Evolutionary conservation across 2,113 vertebrate genomes (phyloP).

Genomic region (Erythrolamprus reginae): DNA sequence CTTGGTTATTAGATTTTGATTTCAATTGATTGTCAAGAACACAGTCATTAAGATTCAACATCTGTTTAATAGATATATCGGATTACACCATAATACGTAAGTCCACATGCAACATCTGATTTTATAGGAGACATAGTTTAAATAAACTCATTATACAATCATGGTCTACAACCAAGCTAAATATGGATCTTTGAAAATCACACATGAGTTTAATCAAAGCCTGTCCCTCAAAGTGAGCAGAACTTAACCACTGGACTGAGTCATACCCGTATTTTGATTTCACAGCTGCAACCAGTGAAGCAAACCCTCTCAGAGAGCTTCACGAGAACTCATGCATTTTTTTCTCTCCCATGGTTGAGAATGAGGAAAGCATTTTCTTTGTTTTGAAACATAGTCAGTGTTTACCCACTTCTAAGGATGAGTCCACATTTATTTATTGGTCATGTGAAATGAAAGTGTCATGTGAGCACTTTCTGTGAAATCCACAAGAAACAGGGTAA

Average conservation of each 20-base stretch:
- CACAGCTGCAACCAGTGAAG: constrained; percentile 62
- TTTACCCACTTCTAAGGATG: constrained; percentile 46
- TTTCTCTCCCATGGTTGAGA: constrained; percentile 47
- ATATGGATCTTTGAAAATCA: constrained; percentile 68
- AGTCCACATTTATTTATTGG: constrained; percentile 32
- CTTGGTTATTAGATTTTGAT: constrained; percentile 72
- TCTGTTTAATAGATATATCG: constrained; percentile 77
- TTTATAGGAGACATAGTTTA: constrained; percentile 76
- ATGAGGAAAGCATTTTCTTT: constrained; percentile 51
- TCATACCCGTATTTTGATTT: constrained; percentile 56
- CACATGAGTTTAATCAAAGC: constrained; percentile 77
- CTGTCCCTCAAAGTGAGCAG: constrained; percentile 66
- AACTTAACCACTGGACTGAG: constrained; percentile 64
- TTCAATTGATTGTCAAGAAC: constrained; percentile 73
- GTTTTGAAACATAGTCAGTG: constrained; percentile 54
- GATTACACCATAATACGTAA: constrained; percentile 73
- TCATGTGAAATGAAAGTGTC: constrained; percentile 19
- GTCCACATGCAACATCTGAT: constrained; percentile 72
- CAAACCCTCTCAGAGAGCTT: constrained; percentile 50
- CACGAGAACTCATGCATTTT: constrained; percentile 37
- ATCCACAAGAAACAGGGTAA: neutral
- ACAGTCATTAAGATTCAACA: constrained; percentile 74
- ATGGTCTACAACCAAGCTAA: constrained; percentile 70
- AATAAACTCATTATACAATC: constrained; percentile 79
- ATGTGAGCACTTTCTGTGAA: neutral